Conservation (phyloP, 2,113 vertebrate species). For the Nerophis ophidion region DNA sequence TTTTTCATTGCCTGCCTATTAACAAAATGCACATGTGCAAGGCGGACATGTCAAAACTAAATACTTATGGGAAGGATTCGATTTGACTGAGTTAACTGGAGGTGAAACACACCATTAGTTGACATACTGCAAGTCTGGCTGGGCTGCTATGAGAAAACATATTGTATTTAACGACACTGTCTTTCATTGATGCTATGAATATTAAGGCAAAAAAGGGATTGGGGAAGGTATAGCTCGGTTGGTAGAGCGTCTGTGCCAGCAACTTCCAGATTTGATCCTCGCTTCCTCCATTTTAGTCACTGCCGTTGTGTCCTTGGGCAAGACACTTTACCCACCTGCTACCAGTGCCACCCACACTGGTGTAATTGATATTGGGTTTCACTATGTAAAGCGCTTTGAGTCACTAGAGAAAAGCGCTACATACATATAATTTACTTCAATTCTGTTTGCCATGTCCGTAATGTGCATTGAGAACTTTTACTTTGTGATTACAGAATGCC, state of each 20-base stretch:
- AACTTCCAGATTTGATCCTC: no score
- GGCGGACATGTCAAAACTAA: conserved; percentile 10
- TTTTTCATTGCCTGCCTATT: conserved; percentile 54
- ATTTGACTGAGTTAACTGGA: conserved; percentile 31
- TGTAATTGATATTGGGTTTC: no score
- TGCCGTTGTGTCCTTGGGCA: no score
- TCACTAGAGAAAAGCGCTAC: no score
- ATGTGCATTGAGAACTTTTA: conserved; percentile 11
- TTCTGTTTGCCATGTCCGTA: neutral
- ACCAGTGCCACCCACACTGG: no score
- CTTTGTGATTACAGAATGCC: conserved; percentile 80
- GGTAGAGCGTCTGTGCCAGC: no score
- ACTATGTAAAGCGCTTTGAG: no score
- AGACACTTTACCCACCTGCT: no score
- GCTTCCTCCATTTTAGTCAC: no score
- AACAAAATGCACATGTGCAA: conserved; percentile 55
- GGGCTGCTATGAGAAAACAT: neutral
- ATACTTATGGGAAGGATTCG: neutral
- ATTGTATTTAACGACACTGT: neutral
- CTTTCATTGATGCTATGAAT: neutral
- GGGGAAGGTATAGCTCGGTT: no score
- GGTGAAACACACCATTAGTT: conserved; percentile 8
- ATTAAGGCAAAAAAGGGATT: neutral
- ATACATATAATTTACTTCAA: no score
- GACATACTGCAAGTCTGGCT: neutral